Evolutionary conservation across 2,797 vertebrate species (phyloP), one percentile per base, ranked within the genome.

Genomic region (Toxotes lorentzi): DNA sequence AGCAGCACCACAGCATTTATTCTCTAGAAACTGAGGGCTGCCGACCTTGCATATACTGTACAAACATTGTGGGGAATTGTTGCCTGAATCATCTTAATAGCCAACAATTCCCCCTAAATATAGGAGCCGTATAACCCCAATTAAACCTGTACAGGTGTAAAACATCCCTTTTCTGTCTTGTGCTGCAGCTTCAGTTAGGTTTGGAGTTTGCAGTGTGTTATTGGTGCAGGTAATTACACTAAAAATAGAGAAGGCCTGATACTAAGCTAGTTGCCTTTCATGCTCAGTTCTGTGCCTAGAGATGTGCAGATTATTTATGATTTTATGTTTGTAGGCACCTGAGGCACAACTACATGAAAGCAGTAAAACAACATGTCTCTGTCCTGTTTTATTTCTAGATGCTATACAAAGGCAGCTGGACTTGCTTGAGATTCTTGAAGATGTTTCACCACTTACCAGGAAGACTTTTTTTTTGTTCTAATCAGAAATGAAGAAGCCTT

Each of bases 1-100:
- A 87, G 85, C 79, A 84, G 66, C 76, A 73, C 59, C 65, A 72
- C 73, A 47, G 72, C 87, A 85, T 90, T 89, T 86, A 81, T 88
- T 82, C 82, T 81, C 79, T 73, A 56, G 53, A 80, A 91, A 82
- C 67, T 74, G 72, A 66, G 79, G 75, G 78, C 86, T 86, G 79
- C 73, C 85, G 84, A 91, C 69, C 76, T 78, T 79, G 75, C 81
- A 79, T 67, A 56, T 80, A 72, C 80, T 83, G 64, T 76, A 82
- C 75, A 89, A 87, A 91, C 77, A 86, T 78, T 86, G 50, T 77
- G 62, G 68, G 66, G 64, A 51, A 70, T 62, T 76, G 68, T 76
- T 85, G 78, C 65, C 82, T 74, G 50, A 72, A 82, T 72, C 62
- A 64, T 66, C 74, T 14, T 75, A 86, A 86, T 73, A 77, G 69